Evolutionary conservation across 2,797 vertebrate genomes (phyloP).

Genomic region (Squalus acanthias): DNA sequence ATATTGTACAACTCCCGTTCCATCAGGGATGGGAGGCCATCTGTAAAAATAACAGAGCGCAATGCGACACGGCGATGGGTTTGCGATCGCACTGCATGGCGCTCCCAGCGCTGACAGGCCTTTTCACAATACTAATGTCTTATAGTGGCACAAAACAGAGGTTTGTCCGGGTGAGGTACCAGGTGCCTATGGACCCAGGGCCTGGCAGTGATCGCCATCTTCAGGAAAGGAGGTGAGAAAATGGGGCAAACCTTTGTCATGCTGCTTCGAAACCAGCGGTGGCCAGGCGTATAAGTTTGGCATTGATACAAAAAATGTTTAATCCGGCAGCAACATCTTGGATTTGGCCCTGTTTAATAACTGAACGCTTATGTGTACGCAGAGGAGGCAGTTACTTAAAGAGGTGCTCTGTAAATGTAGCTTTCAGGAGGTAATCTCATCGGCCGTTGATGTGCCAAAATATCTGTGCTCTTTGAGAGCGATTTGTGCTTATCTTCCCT

Average conservation of each 20-base stretch:
- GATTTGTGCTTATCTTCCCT: not conserved
- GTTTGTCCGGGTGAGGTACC: not conserved
- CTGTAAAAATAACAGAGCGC: not conserved
- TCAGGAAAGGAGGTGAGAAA: not conserved
- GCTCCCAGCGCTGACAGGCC: not conserved
- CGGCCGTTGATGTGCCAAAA: constrained; percentile 26
- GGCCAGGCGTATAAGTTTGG: not conserved
- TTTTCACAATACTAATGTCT: not conserved
- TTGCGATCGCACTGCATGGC: no score
- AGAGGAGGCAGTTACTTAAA: not conserved
- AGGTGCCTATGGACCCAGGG: not conserved
- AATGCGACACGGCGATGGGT: not conserved
- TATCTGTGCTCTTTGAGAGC: constrained; percentile 24
- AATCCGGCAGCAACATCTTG: not conserved
- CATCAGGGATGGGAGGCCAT: not conserved
- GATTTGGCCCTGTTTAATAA: not conserved
- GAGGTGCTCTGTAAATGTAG: constrained; percentile 9
- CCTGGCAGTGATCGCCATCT: not conserved
- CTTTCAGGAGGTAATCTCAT: constrained; percentile 25
- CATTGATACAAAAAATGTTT: not conserved
- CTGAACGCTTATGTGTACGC: not conserved
- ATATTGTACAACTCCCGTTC: not conserved
- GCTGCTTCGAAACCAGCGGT: not conserved
- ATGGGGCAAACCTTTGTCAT: not conserved
- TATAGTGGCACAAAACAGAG: not conserved